Evolutionary conservation across 2,113 vertebrate genomes (phyloP).

Genomic region (Mesocricetus auratus): DNA sequence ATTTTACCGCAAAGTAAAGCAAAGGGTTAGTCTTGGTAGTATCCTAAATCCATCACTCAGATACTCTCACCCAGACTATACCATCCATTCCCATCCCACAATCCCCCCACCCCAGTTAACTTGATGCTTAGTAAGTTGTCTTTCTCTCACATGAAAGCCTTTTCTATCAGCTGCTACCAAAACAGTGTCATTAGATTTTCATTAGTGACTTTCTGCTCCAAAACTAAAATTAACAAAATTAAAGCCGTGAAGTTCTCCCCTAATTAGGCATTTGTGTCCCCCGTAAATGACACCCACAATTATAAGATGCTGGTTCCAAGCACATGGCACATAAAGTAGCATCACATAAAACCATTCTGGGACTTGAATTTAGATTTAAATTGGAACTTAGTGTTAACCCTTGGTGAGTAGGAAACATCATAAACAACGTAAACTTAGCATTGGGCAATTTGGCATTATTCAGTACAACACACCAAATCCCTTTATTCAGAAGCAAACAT

Average conservation of each 20-base stretch:
- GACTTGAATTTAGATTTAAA: slow-evolving; percentile 54
- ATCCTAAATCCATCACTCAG: not conserved
- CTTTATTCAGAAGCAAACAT: slow-evolving; percentile 68
- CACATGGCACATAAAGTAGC: not conserved
- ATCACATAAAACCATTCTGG: slow-evolving; percentile 8
- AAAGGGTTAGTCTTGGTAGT: not conserved
- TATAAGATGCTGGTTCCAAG: not conserved
- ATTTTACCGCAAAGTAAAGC: not conserved
- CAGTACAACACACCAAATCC: not conserved
- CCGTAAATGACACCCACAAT: slow-evolving; percentile 31
- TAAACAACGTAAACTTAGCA: slow-evolving; percentile 37
- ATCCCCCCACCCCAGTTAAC: not conserved
- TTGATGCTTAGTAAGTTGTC: not conserved
- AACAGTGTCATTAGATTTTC: slow-evolving; percentile 53
- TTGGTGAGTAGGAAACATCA: slow-evolving; percentile 57
- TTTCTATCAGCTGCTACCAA: slow-evolving; percentile 41
- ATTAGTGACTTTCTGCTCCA: slow-evolving; percentile 71
- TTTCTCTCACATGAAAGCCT: slow-evolving; percentile 56
- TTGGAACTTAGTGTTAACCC: slow-evolving; percentile 60
- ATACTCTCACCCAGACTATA: not conserved
- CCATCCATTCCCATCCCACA: not conserved
- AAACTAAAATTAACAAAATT: slow-evolving; percentile 67
- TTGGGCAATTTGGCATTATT: slow-evolving; percentile 59
- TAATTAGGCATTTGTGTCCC: slow-evolving; percentile 57
- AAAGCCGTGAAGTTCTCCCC: slow-evolving; percentile 68